Evolutionary conservation across 2,888 invertebrate species (phyloP), one percentile per base, ranked within the genome.

Genomic region (Patella pellucida): DNA sequence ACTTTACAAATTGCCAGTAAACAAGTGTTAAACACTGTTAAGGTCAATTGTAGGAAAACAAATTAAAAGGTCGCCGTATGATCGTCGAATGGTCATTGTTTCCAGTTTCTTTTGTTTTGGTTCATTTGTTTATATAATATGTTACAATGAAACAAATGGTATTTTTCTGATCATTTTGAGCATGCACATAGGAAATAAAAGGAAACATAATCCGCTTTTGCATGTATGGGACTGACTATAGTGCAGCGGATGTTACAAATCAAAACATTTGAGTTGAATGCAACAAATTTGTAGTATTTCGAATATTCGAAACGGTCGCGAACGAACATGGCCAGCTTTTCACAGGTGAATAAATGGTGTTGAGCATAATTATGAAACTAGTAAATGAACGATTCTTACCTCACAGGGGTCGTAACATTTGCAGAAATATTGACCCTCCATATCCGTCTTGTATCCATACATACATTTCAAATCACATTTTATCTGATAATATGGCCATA

Each of bases 381-480:
- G n/a, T n/a, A n/a, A n/a, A 62, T 62, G 11, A n/a, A 5, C 19
- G n/a, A 50, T 5, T n/a, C 80, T 80, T 72, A 82, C 82, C 79
- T 75, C 41, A 71, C 82, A 82, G 1, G 82, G 82, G 51, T 82
- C 77, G 41, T 76, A 72, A 62, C 82, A 82, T 71, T 76, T 76
- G 70, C 82, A 82, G 69, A 81, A 76, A 14, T 75, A 71, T 68
- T 80, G 79, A 12, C 82, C 82, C 41, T 82, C 82, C 16, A 82
- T 77, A 71, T 82, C 82, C 1, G 82, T 77, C n/a, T 80, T 77
- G 68, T 81, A 82, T 41, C 82, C 82, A 70, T 82, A 78, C 15
- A 74, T 74, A 75, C 82, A 82, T n/a, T 69, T 76, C 69, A 76
- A 72, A 67, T 76, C 69, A 52, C 76, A 76, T 62, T 50, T 69